Conservation (phyloP, 2,888 invertebrate species). For the Eledone cirrhosa region DNA sequence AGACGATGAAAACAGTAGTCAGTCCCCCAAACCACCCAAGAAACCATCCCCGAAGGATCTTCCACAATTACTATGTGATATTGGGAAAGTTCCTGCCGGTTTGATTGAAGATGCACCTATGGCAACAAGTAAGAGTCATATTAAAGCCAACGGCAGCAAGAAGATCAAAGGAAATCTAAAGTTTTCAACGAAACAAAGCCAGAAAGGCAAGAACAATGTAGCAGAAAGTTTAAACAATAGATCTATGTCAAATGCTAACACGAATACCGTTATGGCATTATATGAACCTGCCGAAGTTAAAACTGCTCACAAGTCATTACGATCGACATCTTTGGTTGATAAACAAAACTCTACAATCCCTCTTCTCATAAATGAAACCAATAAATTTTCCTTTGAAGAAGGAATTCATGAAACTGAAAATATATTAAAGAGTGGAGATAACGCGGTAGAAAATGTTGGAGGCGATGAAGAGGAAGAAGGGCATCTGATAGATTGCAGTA, state of each 20-base stretch:
- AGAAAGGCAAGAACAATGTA: not conserved
- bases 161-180: not conserved
- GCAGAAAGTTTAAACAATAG: not conserved
- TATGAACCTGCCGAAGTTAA: not conserved
- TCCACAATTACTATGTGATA: slow-evolving; percentile 9
- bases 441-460: not conserved
- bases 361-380: not conserved
- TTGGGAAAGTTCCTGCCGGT: slow-evolving; percentile 5
- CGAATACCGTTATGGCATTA: not conserved
- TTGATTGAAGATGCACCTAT: slow-evolving; percentile 25
- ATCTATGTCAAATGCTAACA: not conserved
- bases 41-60: not conserved
- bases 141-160: slow-evolving; percentile 24
- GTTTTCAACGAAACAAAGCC: not conserved
- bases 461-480: slow-evolving; percentile 23
- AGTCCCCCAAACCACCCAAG: slow-evolving; percentile 32
- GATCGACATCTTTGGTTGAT: not conserved
- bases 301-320: not conserved
- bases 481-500: slow-evolving; percentile 10
- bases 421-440: not conserved
- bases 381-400: not conserved
- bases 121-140: slow-evolving; percentile 30
- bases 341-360: not conserved
- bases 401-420: slow-evolving; percentile 8
- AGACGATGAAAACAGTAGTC: slow-evolving; percentile 78